Evolutionary conservation across 2,797 vertebrate species (phyloP).

Genomic region (Darevskia nairensis): DNA sequence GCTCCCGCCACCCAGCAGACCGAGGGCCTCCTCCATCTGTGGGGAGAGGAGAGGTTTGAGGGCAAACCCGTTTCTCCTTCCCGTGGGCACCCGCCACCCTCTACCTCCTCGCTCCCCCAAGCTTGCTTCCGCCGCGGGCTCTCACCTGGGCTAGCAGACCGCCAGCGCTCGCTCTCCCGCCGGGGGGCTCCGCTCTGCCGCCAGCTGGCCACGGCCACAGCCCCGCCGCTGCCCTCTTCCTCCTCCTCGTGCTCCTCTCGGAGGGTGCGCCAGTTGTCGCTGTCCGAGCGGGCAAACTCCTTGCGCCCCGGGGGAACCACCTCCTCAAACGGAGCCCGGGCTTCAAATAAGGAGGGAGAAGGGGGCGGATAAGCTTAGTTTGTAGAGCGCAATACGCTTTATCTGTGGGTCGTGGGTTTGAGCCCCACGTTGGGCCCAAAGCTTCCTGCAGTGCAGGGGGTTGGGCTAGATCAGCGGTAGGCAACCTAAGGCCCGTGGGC

Average conservation of each 20-base stretch:
- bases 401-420: no score
- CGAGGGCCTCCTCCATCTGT: constrained; percentile 50
- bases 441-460: no score
- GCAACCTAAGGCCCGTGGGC: no score
- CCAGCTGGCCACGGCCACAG: constrained; percentile 79
- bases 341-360: constrained; percentile 50
- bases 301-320: constrained; percentile 78
- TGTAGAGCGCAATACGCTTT: no score
- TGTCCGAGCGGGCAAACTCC: constrained; percentile 92
- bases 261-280: constrained; percentile 93
- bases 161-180: constrained; percentile 84
- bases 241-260: constrained; percentile 90
- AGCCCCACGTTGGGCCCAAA: no score
- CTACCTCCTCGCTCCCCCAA: accelerated
- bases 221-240: constrained; percentile 73
- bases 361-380: neutral
- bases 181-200: constrained; percentile 78
- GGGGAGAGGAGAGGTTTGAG: no score
- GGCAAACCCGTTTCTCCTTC: accelerated
- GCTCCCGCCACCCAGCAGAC: constrained; percentile 93
- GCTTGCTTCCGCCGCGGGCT: no score
- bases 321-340: constrained; percentile 88
- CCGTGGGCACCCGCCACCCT: neutral
- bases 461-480: no score
- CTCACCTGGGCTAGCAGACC: constrained; percentile 73